These are phyloP conservation scores for Geococcyx californianus DNA, from an alignment of 2,113 vertebrate genomes.

Conservation along the genomic window DNA sequence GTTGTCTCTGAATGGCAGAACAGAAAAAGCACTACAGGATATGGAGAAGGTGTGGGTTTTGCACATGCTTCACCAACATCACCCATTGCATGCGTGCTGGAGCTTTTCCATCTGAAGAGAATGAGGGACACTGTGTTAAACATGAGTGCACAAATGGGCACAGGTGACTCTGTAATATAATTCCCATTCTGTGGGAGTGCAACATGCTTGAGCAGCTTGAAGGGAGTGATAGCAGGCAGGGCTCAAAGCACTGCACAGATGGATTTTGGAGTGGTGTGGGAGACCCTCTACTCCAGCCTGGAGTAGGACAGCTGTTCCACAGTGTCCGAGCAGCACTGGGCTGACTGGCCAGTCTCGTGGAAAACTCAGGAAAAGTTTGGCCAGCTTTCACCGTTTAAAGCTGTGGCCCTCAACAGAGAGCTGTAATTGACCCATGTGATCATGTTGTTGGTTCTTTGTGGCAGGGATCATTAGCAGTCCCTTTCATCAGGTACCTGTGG, in stretches of 20 bases:
- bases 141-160: neutral
- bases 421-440: neutral
- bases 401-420: neutral
- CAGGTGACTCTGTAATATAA: neutral
- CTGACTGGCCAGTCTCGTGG: neutral
- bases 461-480: fast-evolving
- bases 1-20: neutral
- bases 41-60: neutral
- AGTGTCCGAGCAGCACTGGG: neutral
- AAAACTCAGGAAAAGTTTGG: neutral
- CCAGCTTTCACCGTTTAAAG: neutral
- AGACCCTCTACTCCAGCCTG: neutral
- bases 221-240: neutral
- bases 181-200: neutral
- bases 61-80: neutral
- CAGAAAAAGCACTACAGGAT: neutral
- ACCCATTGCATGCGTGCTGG: too few relatives aligned
- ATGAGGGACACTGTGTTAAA: neutral
- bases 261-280: neutral
- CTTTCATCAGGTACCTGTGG: neutral
- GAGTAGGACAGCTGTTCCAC: neutral
- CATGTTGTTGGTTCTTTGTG: neutral
- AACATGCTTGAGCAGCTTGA: neutral
- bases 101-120: neutral
- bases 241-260: neutral